phyloP scores from a whole-genome alignment of 2,888 invertebrate genomes.

The Eristalis intricaria region DNA sequence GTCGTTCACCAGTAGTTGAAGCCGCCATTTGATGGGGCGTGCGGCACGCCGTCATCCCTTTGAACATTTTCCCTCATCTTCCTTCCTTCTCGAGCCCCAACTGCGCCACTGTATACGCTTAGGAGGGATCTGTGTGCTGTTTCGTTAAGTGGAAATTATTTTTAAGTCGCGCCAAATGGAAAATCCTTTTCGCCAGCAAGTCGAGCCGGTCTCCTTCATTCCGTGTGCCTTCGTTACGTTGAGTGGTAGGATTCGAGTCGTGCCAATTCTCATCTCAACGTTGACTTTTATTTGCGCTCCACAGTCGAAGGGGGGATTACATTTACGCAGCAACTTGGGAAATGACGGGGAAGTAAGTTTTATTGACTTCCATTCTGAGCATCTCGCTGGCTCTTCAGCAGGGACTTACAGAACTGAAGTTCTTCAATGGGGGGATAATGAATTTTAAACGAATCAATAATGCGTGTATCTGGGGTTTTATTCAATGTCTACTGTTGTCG shows the following conservation, averaged over 20 bases:
- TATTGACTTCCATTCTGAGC: slow-evolving; percentile 56
- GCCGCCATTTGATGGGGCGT: slow-evolving; percentile 25
- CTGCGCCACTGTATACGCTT: slow-evolving; percentile 25
- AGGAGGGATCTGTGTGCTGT: slow-evolving; percentile 41
- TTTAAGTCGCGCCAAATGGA: slow-evolving; percentile 54
- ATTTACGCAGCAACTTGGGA: slow-evolving; percentile 65
- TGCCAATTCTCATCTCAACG: slow-evolving; percentile 45
- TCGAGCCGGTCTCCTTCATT: not conserved
- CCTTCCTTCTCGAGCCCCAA: not conserved
- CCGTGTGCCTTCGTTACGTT: slow-evolving; percentile 1
- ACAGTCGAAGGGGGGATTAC: slow-evolving; percentile 58
- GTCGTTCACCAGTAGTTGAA: slow-evolving; percentile 40
- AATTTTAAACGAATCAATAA: slow-evolving; percentile 67
- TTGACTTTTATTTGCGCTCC: slow-evolving; percentile 57
- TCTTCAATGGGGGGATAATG: slow-evolving; percentile 52
- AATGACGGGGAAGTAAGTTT: slow-evolving; percentile 70
- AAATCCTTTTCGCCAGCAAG: slow-evolving; percentile 33
- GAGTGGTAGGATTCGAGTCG: slow-evolving; percentile 15
- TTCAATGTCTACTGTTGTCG: slow-evolving; percentile 40
- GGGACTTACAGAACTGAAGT: slow-evolving; percentile 38
- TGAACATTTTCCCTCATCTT: not conserved
- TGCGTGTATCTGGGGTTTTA: slow-evolving; percentile 59
- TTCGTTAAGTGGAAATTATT: slow-evolving; percentile 67
- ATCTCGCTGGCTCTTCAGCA: not conserved
- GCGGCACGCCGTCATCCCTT: not conserved